These are phyloP conservation scores for Protosalanx chinensis DNA, from an alignment of 2,797 vertebrate genomes.

Conservation along the genomic window DNA sequence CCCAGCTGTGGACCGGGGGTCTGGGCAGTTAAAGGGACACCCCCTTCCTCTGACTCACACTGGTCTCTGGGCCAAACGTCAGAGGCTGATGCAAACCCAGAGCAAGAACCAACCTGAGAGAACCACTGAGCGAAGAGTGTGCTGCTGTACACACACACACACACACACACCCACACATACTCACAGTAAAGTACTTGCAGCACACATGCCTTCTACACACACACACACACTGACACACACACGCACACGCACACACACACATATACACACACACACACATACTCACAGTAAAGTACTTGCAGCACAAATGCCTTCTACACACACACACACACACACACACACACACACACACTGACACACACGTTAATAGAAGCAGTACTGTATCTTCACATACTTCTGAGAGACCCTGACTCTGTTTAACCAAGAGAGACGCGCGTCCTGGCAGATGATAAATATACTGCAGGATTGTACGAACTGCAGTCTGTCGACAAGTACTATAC, in stretches of 20 bases:
- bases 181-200: background rate
- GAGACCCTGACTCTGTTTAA: no score
- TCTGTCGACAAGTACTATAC: no score
- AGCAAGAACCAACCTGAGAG: conserved; percentile 13
- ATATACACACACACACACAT: background rate
- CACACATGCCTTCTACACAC: background rate
- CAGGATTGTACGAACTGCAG: background rate
- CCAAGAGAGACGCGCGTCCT: no score
- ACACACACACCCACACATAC: background rate
- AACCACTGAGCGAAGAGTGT: conserved; percentile 1
- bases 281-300: background rate
- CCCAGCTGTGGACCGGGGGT: no score
- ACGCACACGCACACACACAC: no score
- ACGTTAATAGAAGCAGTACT: background rate
- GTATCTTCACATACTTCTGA: no score
- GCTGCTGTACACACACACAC: background rate
- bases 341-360: background rate
- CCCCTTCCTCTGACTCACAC: conserved; percentile 52
- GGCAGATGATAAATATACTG: background rate
- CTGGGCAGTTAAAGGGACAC: background rate
- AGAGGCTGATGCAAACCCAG: conserved; percentile 45
- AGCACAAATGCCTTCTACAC: background rate
- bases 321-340: background rate
- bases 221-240: background rate
- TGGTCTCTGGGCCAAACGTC: conserved; percentile 29